Base-by-base conservation (phyloP, 2,888 invertebrate species). In the Pyrrhia umbra region DNA sequence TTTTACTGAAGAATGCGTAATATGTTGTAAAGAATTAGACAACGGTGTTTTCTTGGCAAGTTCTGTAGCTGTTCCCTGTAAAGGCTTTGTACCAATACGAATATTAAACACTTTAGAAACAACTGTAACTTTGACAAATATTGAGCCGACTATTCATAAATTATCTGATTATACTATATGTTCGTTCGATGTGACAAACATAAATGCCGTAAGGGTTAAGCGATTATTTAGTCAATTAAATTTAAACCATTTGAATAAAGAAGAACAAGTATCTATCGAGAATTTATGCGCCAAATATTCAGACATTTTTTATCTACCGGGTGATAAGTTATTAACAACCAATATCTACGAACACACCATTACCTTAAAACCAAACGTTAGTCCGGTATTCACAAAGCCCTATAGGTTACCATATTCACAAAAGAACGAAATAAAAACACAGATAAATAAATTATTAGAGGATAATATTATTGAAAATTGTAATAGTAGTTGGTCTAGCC, bases 271-370 rank as follows among this genome's bases (percentile, higher is more conserved):
- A 2, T 15, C 39, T 1, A 39, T 39, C 6, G 39, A 37, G 16
- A 39, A 39, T 15, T 3, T 39, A 6, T 15, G 39, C 16, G 15
- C 39, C 1, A 39, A 39, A n/a, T 39, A 39, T 39, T n/a, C 39
- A 15, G 39, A 39, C 6, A 39, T 54, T 13, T 54, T 54, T 43
- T 54, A 43, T 30, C 20, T 50, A 23, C 37, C 50, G 5, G 39
- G 39, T 13, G 69, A 69, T 40, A 58, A 52, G 43, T 54, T 72
- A 50, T 45, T 20, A 10, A 51, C 43, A 6, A 59, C 62, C 8
- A 46, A 59, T 46, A 20, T 63, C 10, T 59, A 56, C 16, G 43
- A 42, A 34, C 63, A 68, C 6, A 34, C 45, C 9, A 68, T 68
- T 20, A 18, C 18, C 4, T 46, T 63, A 34, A 68, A 63, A 52